These are phyloP conservation scores for Dipodomys merriami DNA, from an alignment of 2,113 vertebrate genomes.

Conservation along the genomic window DNA sequence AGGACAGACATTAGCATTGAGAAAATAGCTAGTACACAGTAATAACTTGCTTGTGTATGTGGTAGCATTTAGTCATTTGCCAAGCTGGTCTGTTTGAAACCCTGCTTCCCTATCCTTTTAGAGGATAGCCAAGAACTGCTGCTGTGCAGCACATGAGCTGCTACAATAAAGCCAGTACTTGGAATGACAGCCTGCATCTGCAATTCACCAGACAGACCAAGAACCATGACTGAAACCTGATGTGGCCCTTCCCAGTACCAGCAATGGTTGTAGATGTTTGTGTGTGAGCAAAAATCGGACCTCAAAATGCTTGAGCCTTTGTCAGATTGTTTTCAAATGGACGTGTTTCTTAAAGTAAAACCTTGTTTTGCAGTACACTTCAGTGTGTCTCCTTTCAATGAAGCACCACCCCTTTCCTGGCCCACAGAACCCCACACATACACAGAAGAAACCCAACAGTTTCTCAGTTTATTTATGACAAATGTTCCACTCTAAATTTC, in stretches of 20 bases:
- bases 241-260: background rate
- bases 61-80: background rate
- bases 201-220: background rate
- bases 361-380: conserved; percentile 77
- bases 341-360: conserved; percentile 86
- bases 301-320: conserved; percentile 50
- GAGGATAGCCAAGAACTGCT: conserved; percentile 73
- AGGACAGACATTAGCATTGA: background rate
- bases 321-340: conserved; percentile 54
- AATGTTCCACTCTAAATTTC: background rate
- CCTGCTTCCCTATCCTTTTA: background rate
- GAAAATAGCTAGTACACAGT: background rate
- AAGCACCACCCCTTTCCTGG: background rate
- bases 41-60: rapidly evolving
- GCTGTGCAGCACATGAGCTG: conserved; percentile 68
- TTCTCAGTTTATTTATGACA: conserved; percentile 67
- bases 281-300: background rate
- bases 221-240: background rate
- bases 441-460: background rate
- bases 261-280: background rate
- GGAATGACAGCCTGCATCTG: background rate
- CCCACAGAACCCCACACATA: background rate
- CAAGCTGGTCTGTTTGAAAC: background rate
- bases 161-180: background rate
- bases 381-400: background rate